Base-by-base conservation (phyloP, 2,113 vertebrate genomes). In the Prolemur simus region DNA sequence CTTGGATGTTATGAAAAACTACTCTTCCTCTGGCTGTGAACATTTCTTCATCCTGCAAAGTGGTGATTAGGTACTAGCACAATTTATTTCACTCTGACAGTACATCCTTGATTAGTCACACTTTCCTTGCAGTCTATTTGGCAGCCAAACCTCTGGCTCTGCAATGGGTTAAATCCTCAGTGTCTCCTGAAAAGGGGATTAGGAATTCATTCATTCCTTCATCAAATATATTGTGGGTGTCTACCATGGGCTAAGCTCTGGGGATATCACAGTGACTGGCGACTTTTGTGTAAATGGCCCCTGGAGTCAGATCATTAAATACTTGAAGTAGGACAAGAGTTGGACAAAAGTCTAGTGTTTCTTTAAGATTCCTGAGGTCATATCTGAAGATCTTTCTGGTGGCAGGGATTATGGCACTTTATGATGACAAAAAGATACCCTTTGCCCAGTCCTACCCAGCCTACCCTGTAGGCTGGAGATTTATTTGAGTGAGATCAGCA, bases 401-500 rank as follows among this genome's bases (percentile, higher is more conserved):
- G 64, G 4, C 34, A 83, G 58, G 77, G 13, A 78, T 29, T 49
- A n/a, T 34, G 63, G 0, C 32, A 78, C 11, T 95, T 93, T 84
- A 83, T 80, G 37, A 83, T 87, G 42, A 66, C 32, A 64, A 71
- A 84, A 93, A 60, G 37, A 69, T 76, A 81, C 49, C 34, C 27
- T 9, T 87, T 71, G 23, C 34, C 27, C 73, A 37, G 14, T 56
- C 49, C 14, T 83, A n/a, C 47, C 20, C 15, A 96, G 54, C 5
- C 66, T 12, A 15, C 25, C 52, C 52, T 95, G 90, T 47, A 88
- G 45, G 11, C 10, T 66, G 56, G 29, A 91, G 83, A 94, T 91
- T 86, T 91, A 86, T 76, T 39, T 95, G 85, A 90, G 83, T 82
- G 87, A 86, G 58, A 74, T 90, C 6, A 84, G 64, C 68, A 69